These are phyloP conservation scores for Planiliza haematocheilus DNA, from an alignment of 2,113 vertebrate species.

Conservation along the genomic window DNA sequence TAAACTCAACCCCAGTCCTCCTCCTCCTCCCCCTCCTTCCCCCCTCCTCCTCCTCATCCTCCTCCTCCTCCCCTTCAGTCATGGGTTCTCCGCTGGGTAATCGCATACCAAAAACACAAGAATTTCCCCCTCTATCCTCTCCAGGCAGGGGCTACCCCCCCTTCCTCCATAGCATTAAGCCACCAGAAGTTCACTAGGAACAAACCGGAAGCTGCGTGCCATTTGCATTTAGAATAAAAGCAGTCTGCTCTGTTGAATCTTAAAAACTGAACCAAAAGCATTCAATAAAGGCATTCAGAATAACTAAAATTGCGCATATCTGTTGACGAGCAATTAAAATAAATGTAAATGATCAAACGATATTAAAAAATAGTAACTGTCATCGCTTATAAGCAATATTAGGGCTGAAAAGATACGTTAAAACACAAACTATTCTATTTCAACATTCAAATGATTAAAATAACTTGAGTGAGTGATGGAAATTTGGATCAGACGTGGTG, in stretches of 20 bases:
- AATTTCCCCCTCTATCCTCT: constrained; percentile 69
- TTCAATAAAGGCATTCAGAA: too few species aligned
- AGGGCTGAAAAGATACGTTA: too few species aligned
- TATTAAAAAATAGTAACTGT: too few species aligned
- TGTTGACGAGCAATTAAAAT: too few species aligned
- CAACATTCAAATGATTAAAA: too few species aligned
- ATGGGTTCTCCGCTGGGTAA: constrained; percentile 78
- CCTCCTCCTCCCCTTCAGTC: constrained; percentile 63
- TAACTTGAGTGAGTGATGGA: too few species aligned
- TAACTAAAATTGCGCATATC: too few species aligned
- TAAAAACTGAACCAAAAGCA: background rate
- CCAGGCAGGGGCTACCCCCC: constrained; percentile 51
- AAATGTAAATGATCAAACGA: too few species aligned
- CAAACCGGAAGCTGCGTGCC: constrained; percentile 23
- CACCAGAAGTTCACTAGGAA: background rate
- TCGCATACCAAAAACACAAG: constrained; percentile 79
- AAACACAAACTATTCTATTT: too few species aligned
- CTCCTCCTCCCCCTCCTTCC: too few species aligned
- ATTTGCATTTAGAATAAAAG: constrained; percentile 33
- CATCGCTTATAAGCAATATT: too few species aligned
- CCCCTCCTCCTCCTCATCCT: constrained; percentile 34
- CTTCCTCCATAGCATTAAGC: constrained; percentile 23
- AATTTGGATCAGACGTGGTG: too few species aligned
- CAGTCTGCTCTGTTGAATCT: background rate
- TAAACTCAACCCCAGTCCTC: constrained; percentile 61